phyloP scores from a whole-genome alignment of 1,140 invertebrate genomes.

The Caerostris extrusa region DNA sequence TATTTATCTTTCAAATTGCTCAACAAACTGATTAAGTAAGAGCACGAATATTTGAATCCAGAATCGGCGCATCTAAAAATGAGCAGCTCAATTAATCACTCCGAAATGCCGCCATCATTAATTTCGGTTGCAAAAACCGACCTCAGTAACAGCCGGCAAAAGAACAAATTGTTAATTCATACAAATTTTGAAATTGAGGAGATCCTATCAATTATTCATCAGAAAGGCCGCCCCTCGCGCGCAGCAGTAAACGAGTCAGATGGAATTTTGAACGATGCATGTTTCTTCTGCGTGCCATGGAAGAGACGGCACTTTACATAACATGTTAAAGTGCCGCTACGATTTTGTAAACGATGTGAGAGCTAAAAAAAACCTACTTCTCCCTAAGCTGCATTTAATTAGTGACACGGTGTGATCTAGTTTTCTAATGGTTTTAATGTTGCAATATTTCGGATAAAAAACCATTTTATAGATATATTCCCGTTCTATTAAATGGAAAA shows the following conservation, averaged over 20 bases:
- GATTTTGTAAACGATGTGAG: not conserved
- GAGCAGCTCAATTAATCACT: not conserved
- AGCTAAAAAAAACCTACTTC: not conserved
- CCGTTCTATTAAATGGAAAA: too few relatives aligned
- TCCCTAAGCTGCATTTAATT: conserved; percentile 21
- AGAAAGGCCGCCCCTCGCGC: conserved; percentile 34
- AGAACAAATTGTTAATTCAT: conserved; percentile 33
- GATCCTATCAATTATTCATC: conserved; percentile 40
- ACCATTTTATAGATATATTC: too few relatives aligned
- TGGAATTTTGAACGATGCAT: conserved; percentile 27
- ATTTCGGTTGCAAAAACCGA: conserved; percentile 3
- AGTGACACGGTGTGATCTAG: not conserved
- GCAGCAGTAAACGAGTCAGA: conserved; percentile 20
- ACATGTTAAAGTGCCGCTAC: not conserved
- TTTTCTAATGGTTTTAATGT: not conserved
- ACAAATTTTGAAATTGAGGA: conserved; percentile 3
- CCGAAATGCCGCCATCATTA: not conserved
- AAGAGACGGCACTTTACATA: not conserved
- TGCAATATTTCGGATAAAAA: not conserved
- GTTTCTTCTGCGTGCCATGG: not conserved
- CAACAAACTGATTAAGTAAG: not conserved
- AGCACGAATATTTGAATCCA: not conserved
- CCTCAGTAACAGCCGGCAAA: not conserved
- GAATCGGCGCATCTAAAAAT: not conserved
- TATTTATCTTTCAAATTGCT: not conserved